A percentile compares a stretch with the other conserved stretches of the same genome.
Conservation (phyloP, 2,113 vertebrate genomes). For the Upupa epops region DNA sequence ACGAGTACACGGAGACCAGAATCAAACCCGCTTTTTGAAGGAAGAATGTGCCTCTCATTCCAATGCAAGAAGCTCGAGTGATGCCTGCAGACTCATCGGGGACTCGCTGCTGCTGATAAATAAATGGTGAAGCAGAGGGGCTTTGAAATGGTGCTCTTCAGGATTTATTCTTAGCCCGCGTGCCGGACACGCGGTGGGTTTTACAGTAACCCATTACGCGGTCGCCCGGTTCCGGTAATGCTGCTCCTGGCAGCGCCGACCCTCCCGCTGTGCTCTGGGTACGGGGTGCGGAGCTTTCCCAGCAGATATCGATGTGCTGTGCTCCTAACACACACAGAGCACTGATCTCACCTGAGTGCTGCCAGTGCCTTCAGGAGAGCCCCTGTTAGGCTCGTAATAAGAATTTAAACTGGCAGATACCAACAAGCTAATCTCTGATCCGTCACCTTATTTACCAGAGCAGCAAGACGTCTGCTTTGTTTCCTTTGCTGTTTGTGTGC, state of each 20-base stretch:
- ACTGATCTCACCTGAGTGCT: not conserved
- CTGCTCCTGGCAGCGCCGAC: not conserved
- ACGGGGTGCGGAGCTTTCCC: not conserved
- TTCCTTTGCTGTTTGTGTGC: not conserved
- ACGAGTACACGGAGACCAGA: not conserved
- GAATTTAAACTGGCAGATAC: not conserved
- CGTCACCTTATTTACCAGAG: not conserved
- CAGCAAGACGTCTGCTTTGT: not conserved
- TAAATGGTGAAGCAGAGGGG: not conserved
- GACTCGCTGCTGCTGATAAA: not conserved
- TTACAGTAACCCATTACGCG: not conserved
- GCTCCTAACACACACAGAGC: not conserved
- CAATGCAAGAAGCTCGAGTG: accelerated
- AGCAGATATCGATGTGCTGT: accelerated
- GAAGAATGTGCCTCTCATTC: not conserved
- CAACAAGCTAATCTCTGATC: not conserved
- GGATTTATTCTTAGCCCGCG: not conserved
- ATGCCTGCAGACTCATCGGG: not conserved
- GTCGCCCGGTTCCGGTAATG: not conserved
- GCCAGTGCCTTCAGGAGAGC: not conserved
- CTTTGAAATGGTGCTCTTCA: not conserved
- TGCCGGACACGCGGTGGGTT: not conserved
- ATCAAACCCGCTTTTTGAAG: not conserved
- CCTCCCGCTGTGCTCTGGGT: accelerated
- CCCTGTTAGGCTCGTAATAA: not conserved